Conservation (phyloP, 64 coral and sea anemone species). For the Astreopora myriophthalma region DNA sequence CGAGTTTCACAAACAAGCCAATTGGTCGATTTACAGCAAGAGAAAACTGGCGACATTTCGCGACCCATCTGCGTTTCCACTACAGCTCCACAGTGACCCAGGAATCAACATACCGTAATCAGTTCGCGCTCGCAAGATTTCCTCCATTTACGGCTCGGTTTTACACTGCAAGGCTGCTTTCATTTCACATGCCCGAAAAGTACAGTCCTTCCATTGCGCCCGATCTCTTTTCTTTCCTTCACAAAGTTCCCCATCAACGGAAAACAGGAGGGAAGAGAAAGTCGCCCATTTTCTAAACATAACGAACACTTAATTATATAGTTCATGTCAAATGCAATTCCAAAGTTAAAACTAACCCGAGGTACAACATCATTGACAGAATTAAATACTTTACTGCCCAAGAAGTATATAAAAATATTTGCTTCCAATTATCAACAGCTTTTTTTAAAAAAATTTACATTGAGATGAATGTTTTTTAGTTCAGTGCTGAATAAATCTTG, state of each 20-base stretch:
- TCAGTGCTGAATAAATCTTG: not conserved
- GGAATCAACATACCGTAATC: not conserved
- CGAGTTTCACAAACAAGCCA: not conserved
- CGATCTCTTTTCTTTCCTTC: not conserved
- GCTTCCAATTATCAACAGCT: conserved; percentile 52
- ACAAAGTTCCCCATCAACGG: not conserved
- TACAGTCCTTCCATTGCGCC: not conserved
- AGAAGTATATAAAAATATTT: conserved; percentile 47
- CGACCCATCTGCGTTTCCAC: not conserved
- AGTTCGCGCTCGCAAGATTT: not conserved
- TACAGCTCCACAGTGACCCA: not conserved
- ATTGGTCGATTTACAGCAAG: not conserved
- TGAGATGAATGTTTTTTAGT: not conserved
- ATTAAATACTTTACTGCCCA: conserved; percentile 32
- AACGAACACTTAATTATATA: not conserved
- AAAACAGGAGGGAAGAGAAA: not conserved
- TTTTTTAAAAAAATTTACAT: conserved; percentile 38
- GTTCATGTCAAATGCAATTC: conserved; percentile 6
- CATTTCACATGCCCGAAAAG: not conserved
- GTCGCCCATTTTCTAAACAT: not conserved
- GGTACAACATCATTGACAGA: not conserved
- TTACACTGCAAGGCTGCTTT: not conserved
- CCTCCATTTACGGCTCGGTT: too few relatives aligned
- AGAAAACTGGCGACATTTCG: not conserved
- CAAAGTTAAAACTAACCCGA: not conserved